Percentiles rank a stretch among this genome's conserved stretches.
Evolutionary conservation across 1,140 invertebrate genomes (phyloP).

Genomic region (Drosophila subpulchrella): DNA sequence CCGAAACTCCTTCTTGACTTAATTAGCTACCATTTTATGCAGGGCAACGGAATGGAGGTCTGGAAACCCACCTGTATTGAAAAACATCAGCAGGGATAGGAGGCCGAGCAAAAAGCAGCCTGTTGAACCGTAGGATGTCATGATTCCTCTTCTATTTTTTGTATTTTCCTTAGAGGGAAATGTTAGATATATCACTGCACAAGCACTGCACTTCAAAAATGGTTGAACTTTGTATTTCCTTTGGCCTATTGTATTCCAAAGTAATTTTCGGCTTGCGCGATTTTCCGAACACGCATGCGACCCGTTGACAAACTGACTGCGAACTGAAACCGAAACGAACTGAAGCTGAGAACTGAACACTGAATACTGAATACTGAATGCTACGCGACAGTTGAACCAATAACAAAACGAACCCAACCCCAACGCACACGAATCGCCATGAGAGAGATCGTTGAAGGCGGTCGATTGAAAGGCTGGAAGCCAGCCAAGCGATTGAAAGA

Average conservation of each 20-base stretch:
- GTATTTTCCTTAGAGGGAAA: conserved; percentile 6
- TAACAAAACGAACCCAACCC: conserved; percentile 61
- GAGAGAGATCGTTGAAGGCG: conserved; percentile 55
- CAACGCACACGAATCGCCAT: conserved; percentile 26
- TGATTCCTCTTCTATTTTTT: conserved; percentile 19
- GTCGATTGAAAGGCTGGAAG: conserved; percentile 11
- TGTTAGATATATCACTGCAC: conserved; percentile 14
- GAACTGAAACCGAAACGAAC: conserved; percentile 61
- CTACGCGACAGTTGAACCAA: conserved; percentile 60
- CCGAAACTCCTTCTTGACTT: conserved; percentile 28
- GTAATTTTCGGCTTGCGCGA: background rate
- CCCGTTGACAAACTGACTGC: conserved; percentile 74
- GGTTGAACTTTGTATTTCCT: background rate
- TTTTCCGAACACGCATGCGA: conserved; percentile 64
- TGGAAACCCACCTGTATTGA: conserved; percentile 65
- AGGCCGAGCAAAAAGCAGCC: conserved; percentile 54
- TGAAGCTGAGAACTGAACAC: conserved; percentile 57
- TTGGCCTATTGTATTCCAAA: conserved; percentile 2
- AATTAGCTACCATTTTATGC: conserved; percentile 61
- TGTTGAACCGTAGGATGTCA: conserved; percentile 59
- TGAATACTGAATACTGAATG: conserved; percentile 19
- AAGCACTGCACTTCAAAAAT: conserved; percentile 26
- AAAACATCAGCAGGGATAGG: conserved; percentile 50
- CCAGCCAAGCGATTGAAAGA: conserved; percentile 16
- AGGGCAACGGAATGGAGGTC: conserved; percentile 5